Conservation (phyloP, 2,888 invertebrate genomes). For the Xiphydria camelus region DNA sequence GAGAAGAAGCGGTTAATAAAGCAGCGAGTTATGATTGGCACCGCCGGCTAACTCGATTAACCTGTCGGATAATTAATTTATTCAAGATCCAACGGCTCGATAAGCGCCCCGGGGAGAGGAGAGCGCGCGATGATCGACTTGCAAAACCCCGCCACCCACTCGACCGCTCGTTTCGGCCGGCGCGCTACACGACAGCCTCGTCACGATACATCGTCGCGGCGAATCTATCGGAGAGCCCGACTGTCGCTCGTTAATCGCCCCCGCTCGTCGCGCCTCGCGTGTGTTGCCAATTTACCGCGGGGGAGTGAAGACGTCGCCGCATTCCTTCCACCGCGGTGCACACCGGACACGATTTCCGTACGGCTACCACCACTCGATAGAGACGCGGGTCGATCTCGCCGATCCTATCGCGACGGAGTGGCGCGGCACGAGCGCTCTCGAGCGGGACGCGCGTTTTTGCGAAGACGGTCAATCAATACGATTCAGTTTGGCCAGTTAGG, state of each 20-base stretch:
- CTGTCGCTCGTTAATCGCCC: no score
- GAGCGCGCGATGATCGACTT: slow-evolving; percentile 15
- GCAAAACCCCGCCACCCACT: neutral
- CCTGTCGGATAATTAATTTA: slow-evolving; percentile 41
- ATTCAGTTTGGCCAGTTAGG: slow-evolving; percentile 50
- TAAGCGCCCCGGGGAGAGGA: slow-evolving; percentile 21
- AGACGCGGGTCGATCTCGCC: no score
- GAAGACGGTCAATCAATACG: slow-evolving; percentile 51
- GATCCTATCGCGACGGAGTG: no score
- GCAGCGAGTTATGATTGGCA: slow-evolving; percentile 33
- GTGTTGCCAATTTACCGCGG: no score
- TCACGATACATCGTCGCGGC: no score
- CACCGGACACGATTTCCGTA: no score
- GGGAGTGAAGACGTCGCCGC: no score
- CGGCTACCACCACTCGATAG: no score
- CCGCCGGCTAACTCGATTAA: slow-evolving; percentile 40
- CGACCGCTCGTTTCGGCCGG: neutral
- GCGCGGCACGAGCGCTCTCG: no score
- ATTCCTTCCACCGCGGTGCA: no score
- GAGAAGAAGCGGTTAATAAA: slow-evolving; percentile 23
- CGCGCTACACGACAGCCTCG: neutral
- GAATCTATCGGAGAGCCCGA: no score
- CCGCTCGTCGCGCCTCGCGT: no score
- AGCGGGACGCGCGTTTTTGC: slow-evolving; percentile 11
- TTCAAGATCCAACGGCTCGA: slow-evolving; percentile 37